These are phyloP conservation scores for Microctonus aethiopoides DNA, from an alignment of 2,888 invertebrate species.

Conservation along the genomic window DNA sequence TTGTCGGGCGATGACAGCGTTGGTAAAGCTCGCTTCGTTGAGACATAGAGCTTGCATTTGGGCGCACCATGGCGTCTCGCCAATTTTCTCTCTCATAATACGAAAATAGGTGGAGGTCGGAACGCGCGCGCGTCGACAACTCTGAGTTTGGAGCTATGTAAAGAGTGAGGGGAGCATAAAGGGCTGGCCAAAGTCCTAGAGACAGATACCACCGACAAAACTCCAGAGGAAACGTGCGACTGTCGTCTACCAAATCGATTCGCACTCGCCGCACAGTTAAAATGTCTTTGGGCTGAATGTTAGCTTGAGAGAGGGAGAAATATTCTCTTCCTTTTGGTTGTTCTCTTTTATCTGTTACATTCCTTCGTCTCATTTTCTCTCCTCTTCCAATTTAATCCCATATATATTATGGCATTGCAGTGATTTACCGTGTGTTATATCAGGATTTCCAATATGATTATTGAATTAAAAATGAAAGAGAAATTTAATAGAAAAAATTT, in stretches of 20 bases:
- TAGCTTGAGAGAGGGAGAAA: not conserved
- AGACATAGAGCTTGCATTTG: not conserved
- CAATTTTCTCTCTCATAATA: slow-evolving; percentile 31
- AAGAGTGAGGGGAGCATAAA: not conserved
- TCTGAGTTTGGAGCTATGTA: not conserved
- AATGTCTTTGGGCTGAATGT: not conserved
- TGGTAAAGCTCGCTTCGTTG: slow-evolving; percentile 2
- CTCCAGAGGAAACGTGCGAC: slow-evolving; percentile 13
- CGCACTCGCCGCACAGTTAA: slow-evolving; percentile 3
- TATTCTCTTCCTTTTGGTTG: not conserved
- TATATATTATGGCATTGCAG: no score
- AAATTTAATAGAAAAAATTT: no score
- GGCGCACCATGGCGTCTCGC: slow-evolving; percentile 20
- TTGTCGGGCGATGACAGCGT: slow-evolving; percentile 25
- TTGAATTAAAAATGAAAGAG: no score
- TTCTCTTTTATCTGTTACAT: not conserved
- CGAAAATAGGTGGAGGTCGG: slow-evolving; percentile 36
- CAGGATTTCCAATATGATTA: no score
- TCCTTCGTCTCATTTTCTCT: not conserved
- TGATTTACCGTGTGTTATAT: no score
- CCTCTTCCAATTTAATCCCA: not conserved
- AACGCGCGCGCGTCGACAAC: slow-evolving; percentile 9
- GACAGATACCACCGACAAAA: not conserved
- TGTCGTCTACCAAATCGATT: slow-evolving; percentile 1
- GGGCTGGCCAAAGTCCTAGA: not conserved